Percentiles rank a stretch among this genome's conserved stretches.
phyloP scores from a whole-genome alignment of 2,113 vertebrate genomes.

The Ailuropoda melanoleuca region DNA sequence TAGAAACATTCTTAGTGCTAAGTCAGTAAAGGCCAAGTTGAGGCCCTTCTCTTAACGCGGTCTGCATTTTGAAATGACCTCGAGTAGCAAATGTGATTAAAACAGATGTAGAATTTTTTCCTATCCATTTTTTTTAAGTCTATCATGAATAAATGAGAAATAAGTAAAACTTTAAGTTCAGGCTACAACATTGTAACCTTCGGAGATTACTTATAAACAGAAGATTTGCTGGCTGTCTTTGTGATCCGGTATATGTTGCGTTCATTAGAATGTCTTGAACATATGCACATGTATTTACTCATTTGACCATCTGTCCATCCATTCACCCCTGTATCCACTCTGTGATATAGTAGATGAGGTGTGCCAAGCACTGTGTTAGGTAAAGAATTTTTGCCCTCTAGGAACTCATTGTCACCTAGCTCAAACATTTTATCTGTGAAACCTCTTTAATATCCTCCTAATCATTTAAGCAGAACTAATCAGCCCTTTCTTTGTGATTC shows the following conservation, averaged over 20 bases:
- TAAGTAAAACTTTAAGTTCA: neutral
- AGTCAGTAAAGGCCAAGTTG: neutral
- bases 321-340: neutral
- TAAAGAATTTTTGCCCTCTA: neutral
- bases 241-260: neutral
- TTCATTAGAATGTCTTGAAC: neutral
- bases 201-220: constrained; percentile 3
- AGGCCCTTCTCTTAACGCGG: neutral
- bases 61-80: neutral
- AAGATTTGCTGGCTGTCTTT: neutral
- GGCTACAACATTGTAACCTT: constrained; percentile 10
- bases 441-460: neutral
- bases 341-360: neutral
- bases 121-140: neutral
- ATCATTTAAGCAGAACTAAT: neutral
- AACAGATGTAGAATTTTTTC: neutral
- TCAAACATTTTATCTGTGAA: neutral
- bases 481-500: neutral
- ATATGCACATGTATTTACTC: neutral
- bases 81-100: neutral
- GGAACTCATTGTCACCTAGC: neutral
- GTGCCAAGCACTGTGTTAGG: neutral
- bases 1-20: neutral
- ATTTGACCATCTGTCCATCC: neutral
- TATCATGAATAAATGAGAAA: neutral